These are phyloP conservation scores for Sandelia bainsii DNA, from an alignment of 2,797 vertebrate genomes.

Conservation along the genomic window DNA sequence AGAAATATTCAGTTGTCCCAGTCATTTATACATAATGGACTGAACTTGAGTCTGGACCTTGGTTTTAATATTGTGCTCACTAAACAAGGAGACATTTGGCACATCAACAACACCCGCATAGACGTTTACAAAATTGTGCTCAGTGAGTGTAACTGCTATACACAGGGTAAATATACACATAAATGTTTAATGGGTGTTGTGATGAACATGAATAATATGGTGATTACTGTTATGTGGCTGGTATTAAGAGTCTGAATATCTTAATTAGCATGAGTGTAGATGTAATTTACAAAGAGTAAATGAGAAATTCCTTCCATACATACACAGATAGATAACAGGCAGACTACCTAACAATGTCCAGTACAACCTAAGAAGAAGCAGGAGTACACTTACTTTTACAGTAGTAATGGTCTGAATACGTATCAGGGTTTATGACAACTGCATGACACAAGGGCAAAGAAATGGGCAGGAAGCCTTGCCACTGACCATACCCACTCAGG, in stretches of 20 bases:
- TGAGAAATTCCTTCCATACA: not conserved
- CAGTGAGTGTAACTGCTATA: not conserved
- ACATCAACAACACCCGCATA: conserved; percentile 16
- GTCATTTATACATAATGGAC: conserved; percentile 24
- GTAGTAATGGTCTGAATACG: conserved; percentile 36
- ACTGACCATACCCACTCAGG: conserved; percentile 44
- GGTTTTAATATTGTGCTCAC: conserved; percentile 53
- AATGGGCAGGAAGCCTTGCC: conserved; percentile 52
- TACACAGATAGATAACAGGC: not conserved
- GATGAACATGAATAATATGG: conserved; percentile 12
- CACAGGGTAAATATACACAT: conserved; percentile 27
- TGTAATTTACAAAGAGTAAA: conserved; percentile 15
- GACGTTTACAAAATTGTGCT: conserved; percentile 31
- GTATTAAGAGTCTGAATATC: not conserved
- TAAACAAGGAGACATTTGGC: conserved; percentile 59
- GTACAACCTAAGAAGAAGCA: not conserved
- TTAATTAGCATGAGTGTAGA: not conserved
- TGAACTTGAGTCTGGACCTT: conserved; percentile 49
- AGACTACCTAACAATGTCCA: not conserved
- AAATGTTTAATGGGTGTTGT: conserved; percentile 20
- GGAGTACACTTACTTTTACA: not conserved
- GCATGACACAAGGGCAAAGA: conserved; percentile 52
- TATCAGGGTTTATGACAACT: conserved; percentile 52
- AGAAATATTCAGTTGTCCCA: conserved; percentile 11
- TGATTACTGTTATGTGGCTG: not conserved